phyloP scores from a whole-genome alignment of 2,797 vertebrate species.

The Pseudomugil gertrudae region DNA sequence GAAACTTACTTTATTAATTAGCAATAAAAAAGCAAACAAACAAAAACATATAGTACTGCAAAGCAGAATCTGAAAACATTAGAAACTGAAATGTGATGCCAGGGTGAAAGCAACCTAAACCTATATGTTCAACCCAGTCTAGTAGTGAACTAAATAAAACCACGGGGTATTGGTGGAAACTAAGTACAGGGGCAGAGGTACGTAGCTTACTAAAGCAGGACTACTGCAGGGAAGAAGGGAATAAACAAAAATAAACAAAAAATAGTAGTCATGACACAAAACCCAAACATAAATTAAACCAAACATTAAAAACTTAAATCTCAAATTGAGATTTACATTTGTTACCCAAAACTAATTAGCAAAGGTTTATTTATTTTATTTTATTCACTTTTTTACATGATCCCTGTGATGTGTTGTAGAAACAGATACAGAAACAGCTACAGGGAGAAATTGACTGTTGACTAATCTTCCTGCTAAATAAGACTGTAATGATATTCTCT shows the following conservation, averaged over 20 bases:
- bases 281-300: background rate
- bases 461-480: too few relatives aligned
- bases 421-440: too few relatives aligned
- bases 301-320: background rate
- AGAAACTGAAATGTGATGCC: background rate
- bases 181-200: background rate
- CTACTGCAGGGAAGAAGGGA: background rate
- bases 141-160: background rate
- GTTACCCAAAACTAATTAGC: too few relatives aligned
- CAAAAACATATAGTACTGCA: background rate
- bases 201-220: background rate
- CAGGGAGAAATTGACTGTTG: too few relatives aligned
- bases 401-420: too few relatives aligned
- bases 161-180: background rate
- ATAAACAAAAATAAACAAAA: background rate
- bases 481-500: too few relatives aligned
- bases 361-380: too few relatives aligned
- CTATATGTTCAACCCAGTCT: too few relatives aligned
- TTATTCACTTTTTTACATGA: too few relatives aligned
- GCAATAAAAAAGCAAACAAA: background rate
- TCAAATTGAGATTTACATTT: background rate
- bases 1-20: background rate
- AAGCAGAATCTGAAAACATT: background rate
- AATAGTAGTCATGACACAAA: background rate
- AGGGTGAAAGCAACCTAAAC: background rate